Evolutionary conservation across 2,797 vertebrate species (phyloP).

Genomic region (Myotis findleyi): DNA sequence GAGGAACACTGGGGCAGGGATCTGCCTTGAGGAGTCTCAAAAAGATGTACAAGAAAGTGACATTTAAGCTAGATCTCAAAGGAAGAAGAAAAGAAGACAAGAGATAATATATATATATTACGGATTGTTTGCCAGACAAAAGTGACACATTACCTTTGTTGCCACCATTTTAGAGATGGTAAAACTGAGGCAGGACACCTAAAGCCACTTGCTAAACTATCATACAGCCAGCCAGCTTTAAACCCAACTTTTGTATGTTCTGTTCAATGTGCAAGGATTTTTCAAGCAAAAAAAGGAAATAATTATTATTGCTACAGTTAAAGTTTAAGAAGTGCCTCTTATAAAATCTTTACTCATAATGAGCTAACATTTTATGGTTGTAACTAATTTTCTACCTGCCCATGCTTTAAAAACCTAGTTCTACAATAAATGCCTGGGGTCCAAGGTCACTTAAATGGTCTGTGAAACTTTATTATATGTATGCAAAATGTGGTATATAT

Average conservation of each 20-base stretch:
- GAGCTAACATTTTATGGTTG: conserved; percentile 31
- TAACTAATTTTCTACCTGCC: conserved; percentile 30
- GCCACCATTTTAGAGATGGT: background rate
- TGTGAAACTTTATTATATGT: background rate
- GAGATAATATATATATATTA: background rate
- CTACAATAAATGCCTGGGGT: background rate
- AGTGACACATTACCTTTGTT: background rate
- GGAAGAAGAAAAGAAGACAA: background rate
- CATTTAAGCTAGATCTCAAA: background rate
- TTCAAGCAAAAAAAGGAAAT: background rate
- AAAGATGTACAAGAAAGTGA: background rate
- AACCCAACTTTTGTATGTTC: background rate
- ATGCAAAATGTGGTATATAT: background rate
- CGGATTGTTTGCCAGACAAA: background rate
- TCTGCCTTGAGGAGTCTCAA: background rate
- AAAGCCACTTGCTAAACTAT: background rate
- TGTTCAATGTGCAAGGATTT: background rate
- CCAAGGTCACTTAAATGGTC: conserved; percentile 42
- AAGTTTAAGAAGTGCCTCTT: background rate
- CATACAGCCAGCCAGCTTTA: background rate
- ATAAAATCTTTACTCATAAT: conserved; percentile 11
- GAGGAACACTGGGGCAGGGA: background rate
- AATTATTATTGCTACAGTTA: conserved; percentile 9
- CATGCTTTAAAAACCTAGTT: background rate
- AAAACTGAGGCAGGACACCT: background rate